Evolutionary conservation across 1,140 invertebrate species (phyloP).

Genomic region (Drosophila setifemur): DNA sequence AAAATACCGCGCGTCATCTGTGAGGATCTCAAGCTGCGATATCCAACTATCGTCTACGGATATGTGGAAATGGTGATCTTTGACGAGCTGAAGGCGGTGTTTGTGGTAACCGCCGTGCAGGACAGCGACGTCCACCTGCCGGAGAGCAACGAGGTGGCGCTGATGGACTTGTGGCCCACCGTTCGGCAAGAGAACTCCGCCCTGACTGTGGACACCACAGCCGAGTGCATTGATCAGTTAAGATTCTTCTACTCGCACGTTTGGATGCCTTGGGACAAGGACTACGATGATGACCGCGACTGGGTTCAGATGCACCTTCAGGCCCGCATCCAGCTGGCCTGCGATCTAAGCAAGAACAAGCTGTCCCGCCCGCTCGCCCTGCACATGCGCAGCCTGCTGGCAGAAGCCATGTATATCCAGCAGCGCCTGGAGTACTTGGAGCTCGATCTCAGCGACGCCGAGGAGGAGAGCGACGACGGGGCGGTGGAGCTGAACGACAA

Average conservation of each 20-base stretch:
- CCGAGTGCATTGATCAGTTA: slow-evolving; percentile 84
- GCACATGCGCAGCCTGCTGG: slow-evolving; percentile 84
- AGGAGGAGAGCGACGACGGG: slow-evolving; percentile 66
- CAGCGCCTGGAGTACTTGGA: slow-evolving; percentile 83
- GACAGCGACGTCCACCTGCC: slow-evolving; percentile 85
- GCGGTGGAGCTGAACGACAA: slow-evolving; percentile 51
- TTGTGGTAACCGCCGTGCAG: slow-evolving; percentile 84
- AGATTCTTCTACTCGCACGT: slow-evolving; percentile 86
- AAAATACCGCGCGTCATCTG: slow-evolving; percentile 85
- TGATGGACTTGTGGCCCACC: slow-evolving; percentile 85
- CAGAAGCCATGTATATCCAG: slow-evolving; percentile 84
- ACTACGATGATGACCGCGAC: slow-evolving; percentile 84
- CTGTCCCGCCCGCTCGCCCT: slow-evolving; percentile 83
- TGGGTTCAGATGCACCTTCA: slow-evolving; percentile 85
- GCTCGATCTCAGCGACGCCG: slow-evolving; percentile 83
- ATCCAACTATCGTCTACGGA: slow-evolving; percentile 85
- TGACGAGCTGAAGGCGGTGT: slow-evolving; percentile 83
- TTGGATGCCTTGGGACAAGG: slow-evolving; percentile 87
- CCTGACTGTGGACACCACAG: slow-evolving; percentile 82
- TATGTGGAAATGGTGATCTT: slow-evolving; percentile 84
- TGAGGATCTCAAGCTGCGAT: slow-evolving; percentile 84
- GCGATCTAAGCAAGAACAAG: slow-evolving; percentile 84
- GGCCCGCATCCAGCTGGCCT: slow-evolving; percentile 84
- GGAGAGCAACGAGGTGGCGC: slow-evolving; percentile 84
- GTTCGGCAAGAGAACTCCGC: slow-evolving; percentile 83